These are phyloP conservation scores for Bagarius yarrelli DNA, from an alignment of 2,113 vertebrate genomes.

Conservation along the genomic window DNA sequence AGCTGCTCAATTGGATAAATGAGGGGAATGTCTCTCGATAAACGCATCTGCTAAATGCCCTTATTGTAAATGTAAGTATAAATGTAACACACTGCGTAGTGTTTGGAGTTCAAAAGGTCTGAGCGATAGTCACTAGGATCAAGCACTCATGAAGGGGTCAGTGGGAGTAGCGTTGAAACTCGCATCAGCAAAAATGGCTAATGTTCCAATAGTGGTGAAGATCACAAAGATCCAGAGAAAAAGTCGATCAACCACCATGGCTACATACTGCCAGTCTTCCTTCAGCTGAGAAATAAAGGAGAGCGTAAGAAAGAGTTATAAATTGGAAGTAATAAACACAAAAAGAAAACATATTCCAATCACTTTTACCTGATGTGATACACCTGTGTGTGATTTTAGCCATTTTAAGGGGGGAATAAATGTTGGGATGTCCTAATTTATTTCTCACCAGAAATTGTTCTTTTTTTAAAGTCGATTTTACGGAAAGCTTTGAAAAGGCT, in stretches of 20 bases:
- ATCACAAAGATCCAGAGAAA: conserved; percentile 77
- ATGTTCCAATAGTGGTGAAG: conserved; percentile 75
- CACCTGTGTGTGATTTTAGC: too few relatives aligned
- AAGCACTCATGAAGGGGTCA: conserved; percentile 68
- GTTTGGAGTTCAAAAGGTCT: conserved; percentile 10
- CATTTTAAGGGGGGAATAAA: too few relatives aligned
- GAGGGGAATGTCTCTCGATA: too few relatives aligned
- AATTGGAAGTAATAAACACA: not conserved
- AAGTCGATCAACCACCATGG: conserved; percentile 79
- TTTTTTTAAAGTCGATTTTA: too few relatives aligned
- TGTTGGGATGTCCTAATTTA: too few relatives aligned
- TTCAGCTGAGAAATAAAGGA: conserved; percentile 61
- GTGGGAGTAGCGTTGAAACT: conserved; percentile 73
- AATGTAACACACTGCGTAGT: not conserved
- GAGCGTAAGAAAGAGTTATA: not conserved
- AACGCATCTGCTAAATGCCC: not conserved
- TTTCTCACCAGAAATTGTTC: too few relatives aligned
- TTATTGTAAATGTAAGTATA: not conserved
- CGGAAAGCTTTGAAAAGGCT: too few relatives aligned
- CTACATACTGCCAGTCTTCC: conserved; percentile 81
- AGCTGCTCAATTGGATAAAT: too few relatives aligned
- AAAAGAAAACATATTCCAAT: not conserved
- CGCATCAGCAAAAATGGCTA: conserved; percentile 72
- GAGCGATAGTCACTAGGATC: conserved; percentile 20
- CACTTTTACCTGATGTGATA: too few relatives aligned